Percentiles rank a stretch among this genome's conserved stretches.
phyloP scores from a whole-genome alignment of 2,113 vertebrate species.

The Pampusana beccarii region DNA sequence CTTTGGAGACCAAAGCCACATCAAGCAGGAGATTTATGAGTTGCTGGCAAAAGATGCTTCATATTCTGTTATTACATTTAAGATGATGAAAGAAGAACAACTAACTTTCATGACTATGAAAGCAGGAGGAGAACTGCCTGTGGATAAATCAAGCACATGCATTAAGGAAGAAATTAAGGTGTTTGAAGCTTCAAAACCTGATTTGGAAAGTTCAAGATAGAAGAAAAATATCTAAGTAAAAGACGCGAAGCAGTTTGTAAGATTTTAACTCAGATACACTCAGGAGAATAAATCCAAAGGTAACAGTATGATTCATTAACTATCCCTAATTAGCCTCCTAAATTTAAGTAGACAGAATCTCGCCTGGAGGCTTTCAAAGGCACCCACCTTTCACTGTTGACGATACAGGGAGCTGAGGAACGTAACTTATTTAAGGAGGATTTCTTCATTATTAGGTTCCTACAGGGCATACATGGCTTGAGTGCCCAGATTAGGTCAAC shows the following conservation, averaged over 20 bases:
- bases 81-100: conserved; percentile 62
- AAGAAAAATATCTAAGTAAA: conserved; percentile 40
- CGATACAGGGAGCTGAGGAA: not conserved
- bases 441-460: not conserved
- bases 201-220: conserved; percentile 58
- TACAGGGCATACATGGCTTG: not conserved
- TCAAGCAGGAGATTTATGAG: conserved; percentile 60
- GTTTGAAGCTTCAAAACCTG: conserved; percentile 42
- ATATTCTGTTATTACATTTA: conserved; percentile 56
- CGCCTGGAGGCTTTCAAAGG: conserved; percentile 41
- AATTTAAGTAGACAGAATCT: conserved; percentile 55
- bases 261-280: conserved; percentile 55
- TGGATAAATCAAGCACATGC: conserved; percentile 32
- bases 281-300: conserved; percentile 38
- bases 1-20: conserved; percentile 60
- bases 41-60: conserved; percentile 64
- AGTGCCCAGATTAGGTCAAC: not conserved
- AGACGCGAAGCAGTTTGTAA: not conserved
- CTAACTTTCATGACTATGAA: conserved; percentile 50
- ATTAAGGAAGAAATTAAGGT: conserved; percentile 22
- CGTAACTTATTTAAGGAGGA: conserved; percentile 7
- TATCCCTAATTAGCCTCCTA: conserved; percentile 49
- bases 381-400: conserved; percentile 5
- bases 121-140: conserved; percentile 44
- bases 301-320: conserved; percentile 52